A percentile compares a stretch with the other conserved stretches of the same genome.
phyloP scores from a whole-genome alignment of 2,888 invertebrate species.

The Philereme vetulata region DNA sequence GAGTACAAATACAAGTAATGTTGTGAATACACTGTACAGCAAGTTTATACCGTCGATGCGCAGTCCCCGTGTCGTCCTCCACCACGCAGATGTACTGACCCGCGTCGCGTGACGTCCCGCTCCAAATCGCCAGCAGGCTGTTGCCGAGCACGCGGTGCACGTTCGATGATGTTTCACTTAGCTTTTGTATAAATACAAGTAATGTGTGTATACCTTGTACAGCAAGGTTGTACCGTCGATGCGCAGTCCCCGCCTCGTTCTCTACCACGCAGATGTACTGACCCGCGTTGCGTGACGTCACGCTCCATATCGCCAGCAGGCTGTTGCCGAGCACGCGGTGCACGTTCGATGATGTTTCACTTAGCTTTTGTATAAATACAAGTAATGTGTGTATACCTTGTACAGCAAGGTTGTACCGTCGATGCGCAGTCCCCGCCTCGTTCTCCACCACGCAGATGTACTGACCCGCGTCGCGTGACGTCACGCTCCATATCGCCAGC shows the following conservation, averaged over 20 bases:
- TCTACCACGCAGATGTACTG: slow-evolving; percentile 84
- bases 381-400: neutral
- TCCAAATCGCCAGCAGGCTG: slow-evolving; percentile 69
- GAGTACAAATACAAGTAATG: too few relatives aligned
- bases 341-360: slow-evolving; percentile 51
- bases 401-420: too few relatives aligned
- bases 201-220: slow-evolving; percentile 55
- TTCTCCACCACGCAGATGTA: slow-evolving; percentile 85
- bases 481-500: slow-evolving; percentile 71
- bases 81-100: slow-evolving; percentile 85
- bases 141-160: slow-evolving; percentile 65
- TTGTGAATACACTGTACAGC: neutral
- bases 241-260: slow-evolving; percentile 78
- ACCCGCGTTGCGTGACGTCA: slow-evolving; percentile 74
- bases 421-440: slow-evolving; percentile 71
- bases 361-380: slow-evolving; percentile 58
- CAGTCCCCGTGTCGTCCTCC: slow-evolving; percentile 78
- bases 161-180: slow-evolving; percentile 51
- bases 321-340: slow-evolving; percentile 66
- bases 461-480: slow-evolving; percentile 77
- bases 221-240: slow-evolving; percentile 63
- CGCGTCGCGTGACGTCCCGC: slow-evolving; percentile 70
- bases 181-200: slow-evolving; percentile 46
- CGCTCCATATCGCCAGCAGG: slow-evolving; percentile 71
- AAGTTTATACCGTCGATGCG: slow-evolving; percentile 37